Percentiles rank a stretch among this genome's conserved stretches.
These are phyloP conservation scores for Galaxea fascicularis DNA, from an alignment of 92 coral and sea anemone species.

Conservation along the genomic window DNA sequence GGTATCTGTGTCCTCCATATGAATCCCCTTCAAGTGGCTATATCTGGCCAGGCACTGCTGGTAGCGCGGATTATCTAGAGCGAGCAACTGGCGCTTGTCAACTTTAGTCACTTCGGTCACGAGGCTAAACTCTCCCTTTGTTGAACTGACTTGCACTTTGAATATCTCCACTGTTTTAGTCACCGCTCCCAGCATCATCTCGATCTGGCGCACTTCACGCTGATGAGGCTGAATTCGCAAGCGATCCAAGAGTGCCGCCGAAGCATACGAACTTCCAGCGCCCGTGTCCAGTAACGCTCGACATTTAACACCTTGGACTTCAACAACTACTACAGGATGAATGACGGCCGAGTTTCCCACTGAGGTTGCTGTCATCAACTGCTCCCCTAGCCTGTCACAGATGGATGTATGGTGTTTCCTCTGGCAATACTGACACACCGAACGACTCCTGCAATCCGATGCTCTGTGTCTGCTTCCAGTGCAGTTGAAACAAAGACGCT, in stretches of 20 bases:
- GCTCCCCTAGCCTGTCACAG: too few relatives aligned
- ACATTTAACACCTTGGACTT: constrained; percentile 56
- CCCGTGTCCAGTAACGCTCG: constrained; percentile 62
- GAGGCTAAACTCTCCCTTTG: constrained; percentile 17
- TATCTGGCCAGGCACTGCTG: not conserved
- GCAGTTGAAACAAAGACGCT: constrained; percentile 65
- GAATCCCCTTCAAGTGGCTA: constrained; percentile 19
- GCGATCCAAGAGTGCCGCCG: constrained; percentile 26
- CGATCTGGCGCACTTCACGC: constrained; percentile 42
- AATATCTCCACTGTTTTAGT: constrained; percentile 46
- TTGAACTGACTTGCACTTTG: constrained; percentile 26
- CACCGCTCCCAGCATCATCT: constrained; percentile 59
- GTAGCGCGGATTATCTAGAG: constrained; percentile 46
- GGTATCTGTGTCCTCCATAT: constrained; percentile 42
- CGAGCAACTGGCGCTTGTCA: constrained; percentile 36
- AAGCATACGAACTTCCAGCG: constrained; percentile 61
- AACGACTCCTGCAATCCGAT: constrained; percentile 43
- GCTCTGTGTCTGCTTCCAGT: constrained; percentile 54
- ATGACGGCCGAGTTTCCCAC: too few relatives aligned
- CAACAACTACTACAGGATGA: constrained; percentile 53
- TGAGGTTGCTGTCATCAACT: too few relatives aligned
- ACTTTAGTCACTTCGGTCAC: constrained; percentile 50
- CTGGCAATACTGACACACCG: constrained; percentile 52
- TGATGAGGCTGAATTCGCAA: constrained; percentile 6
- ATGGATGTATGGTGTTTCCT: constrained; percentile 63